A percentile compares a stretch with the other conserved stretches of the same genome.
Conservation (phyloP, 2,888 invertebrate species). For the Phymatocera aterrima region DNA sequence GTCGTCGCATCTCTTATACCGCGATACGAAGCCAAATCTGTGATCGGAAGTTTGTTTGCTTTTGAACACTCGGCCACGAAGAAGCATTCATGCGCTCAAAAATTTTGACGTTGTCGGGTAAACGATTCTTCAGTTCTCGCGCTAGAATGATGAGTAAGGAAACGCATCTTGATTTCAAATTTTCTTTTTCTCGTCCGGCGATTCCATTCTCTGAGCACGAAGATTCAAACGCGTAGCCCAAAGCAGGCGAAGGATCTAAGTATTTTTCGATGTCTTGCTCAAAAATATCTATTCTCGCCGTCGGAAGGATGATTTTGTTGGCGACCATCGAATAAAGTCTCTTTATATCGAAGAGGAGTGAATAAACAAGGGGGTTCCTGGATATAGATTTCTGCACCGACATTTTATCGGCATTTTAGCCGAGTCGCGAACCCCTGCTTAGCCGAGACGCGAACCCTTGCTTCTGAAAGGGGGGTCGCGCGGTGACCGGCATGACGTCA, state of each 20-base stretch:
- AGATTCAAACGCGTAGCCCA: constrained; percentile 49
- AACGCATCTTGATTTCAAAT: constrained; percentile 47
- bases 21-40: neutral
- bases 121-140: constrained; percentile 48
- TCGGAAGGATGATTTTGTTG: constrained; percentile 36
- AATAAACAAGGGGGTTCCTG: no score
- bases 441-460: no score
- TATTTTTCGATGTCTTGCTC: constrained; percentile 26
- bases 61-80: constrained; percentile 36
- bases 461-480: no score
- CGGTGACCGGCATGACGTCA: no score
- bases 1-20: neutral
- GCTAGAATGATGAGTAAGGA: constrained; percentile 47
- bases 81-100: constrained; percentile 48
- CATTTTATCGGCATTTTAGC: no score
- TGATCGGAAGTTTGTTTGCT: neutral
- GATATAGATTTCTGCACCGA: no score
- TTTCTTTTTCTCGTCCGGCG: constrained; percentile 37
- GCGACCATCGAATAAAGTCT: constrained; percentile 5
- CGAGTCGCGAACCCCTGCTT: no score
- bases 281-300: constrained; percentile 42
- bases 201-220: constrained; percentile 45
- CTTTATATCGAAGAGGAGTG: constrained; percentile 47
- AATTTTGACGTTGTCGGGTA: constrained; percentile 48
- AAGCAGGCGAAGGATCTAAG: constrained; percentile 51